phyloP scores from a whole-genome alignment of 1,140 invertebrate genomes.

The Hormaphis cornu region DNA sequence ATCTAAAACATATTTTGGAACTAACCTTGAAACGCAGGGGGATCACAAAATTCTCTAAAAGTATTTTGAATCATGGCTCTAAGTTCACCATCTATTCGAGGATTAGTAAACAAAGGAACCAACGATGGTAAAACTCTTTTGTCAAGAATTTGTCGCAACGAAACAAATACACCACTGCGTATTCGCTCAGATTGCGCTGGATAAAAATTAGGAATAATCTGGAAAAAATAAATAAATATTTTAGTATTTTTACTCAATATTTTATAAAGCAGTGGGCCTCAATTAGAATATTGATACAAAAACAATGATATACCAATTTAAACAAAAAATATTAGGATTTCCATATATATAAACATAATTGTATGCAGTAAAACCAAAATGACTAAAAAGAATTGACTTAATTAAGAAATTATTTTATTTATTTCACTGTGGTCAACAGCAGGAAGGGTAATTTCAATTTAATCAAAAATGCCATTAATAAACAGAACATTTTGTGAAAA shows the following conservation, averaged over 20 bases:
- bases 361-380: no score
- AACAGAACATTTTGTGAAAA: no score
- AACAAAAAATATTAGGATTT: no score
- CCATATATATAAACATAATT: no score
- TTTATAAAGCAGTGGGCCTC: no score
- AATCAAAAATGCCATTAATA: no score
- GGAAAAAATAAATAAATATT: slow-evolving; percentile 40
- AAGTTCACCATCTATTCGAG: slow-evolving; percentile 82
- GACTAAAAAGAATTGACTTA: no score
- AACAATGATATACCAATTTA: no score
- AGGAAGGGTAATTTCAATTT: no score
- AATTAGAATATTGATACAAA: no score
- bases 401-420: no score
- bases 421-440: no score
- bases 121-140: slow-evolving; percentile 85
- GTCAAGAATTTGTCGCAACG: slow-evolving; percentile 85
- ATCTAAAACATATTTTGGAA: neutral
- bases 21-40: slow-evolving; percentile 40
- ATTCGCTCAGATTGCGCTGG: slow-evolving; percentile 75
- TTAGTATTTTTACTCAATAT: slow-evolving; percentile 10
- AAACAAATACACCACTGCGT: slow-evolving; percentile 78
- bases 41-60: slow-evolving; percentile 81
- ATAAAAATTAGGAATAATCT: slow-evolving; percentile 91
- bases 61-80: slow-evolving; percentile 75
- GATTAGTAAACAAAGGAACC: slow-evolving; percentile 84